These are phyloP conservation scores for Tychaedon coryphoeus DNA, from an alignment of 2,113 vertebrate species.

Conservation along the genomic window DNA sequence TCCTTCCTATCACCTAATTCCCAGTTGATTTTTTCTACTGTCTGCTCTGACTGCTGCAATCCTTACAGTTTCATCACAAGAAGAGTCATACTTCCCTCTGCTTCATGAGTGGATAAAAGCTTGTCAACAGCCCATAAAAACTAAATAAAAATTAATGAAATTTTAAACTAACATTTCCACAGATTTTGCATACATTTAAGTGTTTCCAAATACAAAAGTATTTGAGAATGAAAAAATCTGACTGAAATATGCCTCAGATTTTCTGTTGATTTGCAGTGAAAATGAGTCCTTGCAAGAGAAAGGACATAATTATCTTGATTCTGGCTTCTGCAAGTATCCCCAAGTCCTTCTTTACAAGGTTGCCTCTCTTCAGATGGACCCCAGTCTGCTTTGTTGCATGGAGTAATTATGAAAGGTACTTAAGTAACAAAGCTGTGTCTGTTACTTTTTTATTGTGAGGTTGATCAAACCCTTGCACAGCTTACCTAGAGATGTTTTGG, in stretches of 20 bases:
- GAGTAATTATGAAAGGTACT: not conserved
- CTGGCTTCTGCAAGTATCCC: not conserved
- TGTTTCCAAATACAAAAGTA: not conserved
- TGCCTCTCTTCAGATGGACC: not conserved
- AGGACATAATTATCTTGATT: not conserved
- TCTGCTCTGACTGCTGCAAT: not conserved
- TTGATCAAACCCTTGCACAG: fast-evolving
- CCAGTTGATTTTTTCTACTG: not conserved
- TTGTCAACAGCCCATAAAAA: not conserved
- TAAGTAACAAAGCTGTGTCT: not conserved
- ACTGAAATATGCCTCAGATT: not conserved
- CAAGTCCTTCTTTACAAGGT: not conserved
- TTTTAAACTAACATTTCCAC: not conserved
- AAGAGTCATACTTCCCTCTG: not conserved
- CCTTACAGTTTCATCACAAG: not conserved
- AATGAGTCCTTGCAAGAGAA: not conserved
- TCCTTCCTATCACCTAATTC: not conserved
- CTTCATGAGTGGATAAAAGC: not conserved
- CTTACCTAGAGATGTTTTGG: not conserved
- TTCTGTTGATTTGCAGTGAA: not conserved
- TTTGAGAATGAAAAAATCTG: not conserved
- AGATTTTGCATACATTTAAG: not conserved
- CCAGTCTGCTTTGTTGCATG: not conserved
- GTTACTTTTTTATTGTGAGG: not conserved
- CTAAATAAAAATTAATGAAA: not conserved